These are phyloP conservation scores for Acanthis flammea DNA, from an alignment of 2,797 vertebrate genomes.

Conservation along the genomic window DNA sequence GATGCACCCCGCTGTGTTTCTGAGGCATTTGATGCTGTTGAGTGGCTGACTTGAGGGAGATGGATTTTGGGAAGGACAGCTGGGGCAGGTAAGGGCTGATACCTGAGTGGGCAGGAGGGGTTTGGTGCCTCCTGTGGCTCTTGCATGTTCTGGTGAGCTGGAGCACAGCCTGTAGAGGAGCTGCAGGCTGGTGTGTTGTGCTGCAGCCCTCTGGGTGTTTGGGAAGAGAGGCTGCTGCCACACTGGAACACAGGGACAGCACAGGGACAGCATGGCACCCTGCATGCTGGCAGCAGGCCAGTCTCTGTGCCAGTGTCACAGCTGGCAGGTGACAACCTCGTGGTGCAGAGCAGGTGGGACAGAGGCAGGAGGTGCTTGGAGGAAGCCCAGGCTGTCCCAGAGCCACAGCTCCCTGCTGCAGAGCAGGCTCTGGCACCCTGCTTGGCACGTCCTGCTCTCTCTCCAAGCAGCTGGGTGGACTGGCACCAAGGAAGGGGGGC, in stretches of 20 bases:
- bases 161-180: neutral
- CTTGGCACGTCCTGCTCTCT: neutral
- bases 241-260: neutral
- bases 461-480: neutral
- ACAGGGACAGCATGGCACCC: neutral
- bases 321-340: neutral
- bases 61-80: neutral
- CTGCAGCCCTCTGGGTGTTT: neutral
- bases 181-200: fast-evolving
- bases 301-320: neutral
- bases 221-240: neutral
- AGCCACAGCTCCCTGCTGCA: neutral
- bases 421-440: neutral
- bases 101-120: neutral
- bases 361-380: neutral
- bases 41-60: neutral
- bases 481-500: neutral
- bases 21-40: neutral
- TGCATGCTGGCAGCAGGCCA: neutral
- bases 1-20: fast-evolving
- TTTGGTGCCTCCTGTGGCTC: neutral
- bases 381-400: neutral
- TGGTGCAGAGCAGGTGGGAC: neutral
- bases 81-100: neutral
- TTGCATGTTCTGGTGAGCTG: neutral